phyloP scores from a whole-genome alignment of 2,797 vertebrate genomes.

The Alexandromys oeconomus region DNA sequence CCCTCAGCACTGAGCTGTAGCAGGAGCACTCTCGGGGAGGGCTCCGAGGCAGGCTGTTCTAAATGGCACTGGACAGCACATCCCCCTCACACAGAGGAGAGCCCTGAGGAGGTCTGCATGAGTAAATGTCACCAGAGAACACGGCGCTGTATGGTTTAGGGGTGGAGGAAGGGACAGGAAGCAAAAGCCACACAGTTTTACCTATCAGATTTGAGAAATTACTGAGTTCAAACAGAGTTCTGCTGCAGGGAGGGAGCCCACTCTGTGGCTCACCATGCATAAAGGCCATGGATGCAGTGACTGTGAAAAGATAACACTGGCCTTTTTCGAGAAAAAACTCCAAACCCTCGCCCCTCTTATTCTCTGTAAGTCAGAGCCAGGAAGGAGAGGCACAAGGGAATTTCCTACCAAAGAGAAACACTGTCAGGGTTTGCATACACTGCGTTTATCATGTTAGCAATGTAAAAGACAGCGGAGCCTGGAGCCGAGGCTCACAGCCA shows the following conservation, averaged over 20 bases:
- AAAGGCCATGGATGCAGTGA: conserved; percentile 58
- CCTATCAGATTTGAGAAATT: conserved; percentile 76
- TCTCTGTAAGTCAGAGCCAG: conserved; percentile 20
- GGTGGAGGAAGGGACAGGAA: conserved; percentile 81
- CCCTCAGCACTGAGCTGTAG: conserved; percentile 9
- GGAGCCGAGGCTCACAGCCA: not conserved
- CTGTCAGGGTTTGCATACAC: not conserved
- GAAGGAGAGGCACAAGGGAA: not conserved
- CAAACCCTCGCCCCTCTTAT: not conserved
- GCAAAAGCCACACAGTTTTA: conserved; percentile 70
- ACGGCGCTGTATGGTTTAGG: conserved; percentile 71
- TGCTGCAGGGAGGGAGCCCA: conserved; percentile 48
- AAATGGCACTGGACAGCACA: conserved; percentile 25
- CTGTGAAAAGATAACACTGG: conserved; percentile 25
- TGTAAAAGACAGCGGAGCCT: not conserved
- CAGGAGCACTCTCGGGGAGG: not conserved
- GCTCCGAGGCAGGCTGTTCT: not conserved
- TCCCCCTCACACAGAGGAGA: conserved; percentile 13
- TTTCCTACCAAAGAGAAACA: conserved; percentile 27
- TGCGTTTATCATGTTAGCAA: not conserved
- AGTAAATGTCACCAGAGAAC: conserved; percentile 78
- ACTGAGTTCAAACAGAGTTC: conserved; percentile 58
- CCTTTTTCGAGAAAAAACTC: conserved; percentile 21
- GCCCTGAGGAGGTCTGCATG: conserved; percentile 33
- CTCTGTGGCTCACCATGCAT: conserved; percentile 41